Evolutionary conservation across 1,140 invertebrate genomes (phyloP), one percentile per base, ranked within the genome.

Genomic region (Whitmania pigra): DNA sequence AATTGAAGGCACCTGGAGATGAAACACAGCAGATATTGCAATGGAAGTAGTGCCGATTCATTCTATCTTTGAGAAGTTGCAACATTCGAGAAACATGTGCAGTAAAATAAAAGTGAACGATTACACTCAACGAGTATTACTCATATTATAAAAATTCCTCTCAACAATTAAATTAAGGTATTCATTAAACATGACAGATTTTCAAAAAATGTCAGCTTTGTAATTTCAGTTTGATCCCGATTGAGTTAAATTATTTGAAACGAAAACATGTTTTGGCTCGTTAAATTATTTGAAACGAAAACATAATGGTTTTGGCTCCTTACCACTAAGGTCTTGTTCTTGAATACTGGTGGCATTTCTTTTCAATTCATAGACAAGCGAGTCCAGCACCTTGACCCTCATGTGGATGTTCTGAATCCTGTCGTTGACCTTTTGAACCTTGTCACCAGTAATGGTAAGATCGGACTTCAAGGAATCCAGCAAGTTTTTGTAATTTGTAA

Each of bases 241-340:
- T 69, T 27, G 13, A 25, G 60, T 63, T 49, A 63, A 18, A 67
- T n/a, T 31, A 57, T 29, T 20, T 36, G 3, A 36, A 13, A 71
- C 7, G 53, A 9, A 67, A 25, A 68, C 22, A 22, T 3, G 9
- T 9, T 57, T 3, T 5, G 2, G 25, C 22, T 1, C 6, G 60
- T 63, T 49, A 63, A 18, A 67, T n/a, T 31, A 57, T 29, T 20
- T 36, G 3, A 36, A 13, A 71, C 7, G 53, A 9, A n/a, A 18
- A 53, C 13, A 57, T 22, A 53, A n/a, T n/a, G n/a, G n/a, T 55
- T 25, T 71, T 55, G 29, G 31, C 9, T 55, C 40, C 67, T 73
- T 76, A 86, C 86, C 94, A 84, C 94, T 90, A 53, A 97, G 90
- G 82, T 97, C 94, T 6, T 89, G 90, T 83, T 96, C 93, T 81